These are phyloP conservation scores for Stomorhina lunata DNA, from an alignment of 2,888 invertebrate species.

Conservation along the genomic window DNA sequence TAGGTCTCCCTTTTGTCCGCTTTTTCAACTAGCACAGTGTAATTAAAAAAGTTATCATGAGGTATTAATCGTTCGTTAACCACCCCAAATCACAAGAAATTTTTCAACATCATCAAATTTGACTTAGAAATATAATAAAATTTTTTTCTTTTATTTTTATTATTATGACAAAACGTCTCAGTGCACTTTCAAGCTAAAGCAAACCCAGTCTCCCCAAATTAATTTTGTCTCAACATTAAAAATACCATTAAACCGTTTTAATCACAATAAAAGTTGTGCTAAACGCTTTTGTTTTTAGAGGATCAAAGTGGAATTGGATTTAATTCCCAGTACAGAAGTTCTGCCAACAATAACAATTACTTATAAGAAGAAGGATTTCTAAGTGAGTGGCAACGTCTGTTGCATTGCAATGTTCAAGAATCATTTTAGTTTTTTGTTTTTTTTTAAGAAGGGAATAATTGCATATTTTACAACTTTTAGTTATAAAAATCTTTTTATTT, in stretches of 20 bases:
- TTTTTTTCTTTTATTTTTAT: not conserved
- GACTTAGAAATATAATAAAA: not conserved
- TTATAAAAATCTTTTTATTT: too few relatives aligned
- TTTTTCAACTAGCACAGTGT: too few relatives aligned
- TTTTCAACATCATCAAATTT: not conserved
- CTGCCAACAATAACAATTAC: not conserved
- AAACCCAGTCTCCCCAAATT: not conserved
- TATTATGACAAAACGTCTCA: not conserved
- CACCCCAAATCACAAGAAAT: too few relatives aligned
- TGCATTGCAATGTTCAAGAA: not conserved
- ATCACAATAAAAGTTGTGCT: conserved; percentile 22
- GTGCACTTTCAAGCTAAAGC: not conserved
- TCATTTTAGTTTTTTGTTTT: not conserved
- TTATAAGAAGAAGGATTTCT: too few relatives aligned
- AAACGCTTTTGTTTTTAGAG: not conserved
- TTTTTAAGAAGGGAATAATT: not conserved
- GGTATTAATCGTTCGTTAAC: too few relatives aligned
- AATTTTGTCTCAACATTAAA: not conserved
- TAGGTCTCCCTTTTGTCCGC: too few relatives aligned
- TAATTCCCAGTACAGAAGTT: not conserved
- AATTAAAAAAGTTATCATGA: too few relatives aligned
- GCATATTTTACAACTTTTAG: not conserved
- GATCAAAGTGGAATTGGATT: not conserved
- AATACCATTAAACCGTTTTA: conserved; percentile 2
- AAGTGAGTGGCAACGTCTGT: not conserved